Conservation (phyloP, 2,888 invertebrate genomes). For the Argynnis bischoffii region DNA sequence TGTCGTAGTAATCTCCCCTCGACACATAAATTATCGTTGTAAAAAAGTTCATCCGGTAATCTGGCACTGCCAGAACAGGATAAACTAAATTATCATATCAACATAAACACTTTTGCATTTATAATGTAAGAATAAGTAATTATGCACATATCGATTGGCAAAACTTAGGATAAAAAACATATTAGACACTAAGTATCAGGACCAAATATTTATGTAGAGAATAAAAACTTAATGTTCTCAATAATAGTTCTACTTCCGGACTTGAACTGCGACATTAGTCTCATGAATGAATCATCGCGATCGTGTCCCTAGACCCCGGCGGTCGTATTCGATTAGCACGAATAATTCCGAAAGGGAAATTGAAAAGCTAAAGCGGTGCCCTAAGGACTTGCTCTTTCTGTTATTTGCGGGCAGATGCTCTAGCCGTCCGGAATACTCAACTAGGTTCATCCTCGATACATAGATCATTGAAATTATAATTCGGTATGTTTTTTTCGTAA, state of each 20-base stretch:
- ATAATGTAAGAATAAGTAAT: too few relatives aligned
- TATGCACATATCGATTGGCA: too few relatives aligned
- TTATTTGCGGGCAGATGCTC: conserved; percentile 74
- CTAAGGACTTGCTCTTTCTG: conserved; percentile 81
- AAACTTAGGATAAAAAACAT: too few relatives aligned
- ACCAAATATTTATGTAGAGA: neutral
- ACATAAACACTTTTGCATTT: too few relatives aligned
- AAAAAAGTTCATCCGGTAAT: too few relatives aligned
- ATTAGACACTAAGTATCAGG: too few relatives aligned
- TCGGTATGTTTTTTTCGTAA: neutral
- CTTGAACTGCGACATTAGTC: conserved; percentile 71
- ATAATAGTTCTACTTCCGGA: conserved; percentile 65
- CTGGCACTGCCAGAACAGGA: too few relatives aligned
- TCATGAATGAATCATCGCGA: conserved; percentile 80
- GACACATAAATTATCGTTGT: too few relatives aligned
- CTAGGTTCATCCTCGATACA: conserved; percentile 55
- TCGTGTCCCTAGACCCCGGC: conserved; percentile 64
- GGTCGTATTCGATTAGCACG: conserved; percentile 81
- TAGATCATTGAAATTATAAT: conserved; percentile 40
- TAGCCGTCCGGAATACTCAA: conserved; percentile 70
- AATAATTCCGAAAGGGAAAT: conserved; percentile 82
- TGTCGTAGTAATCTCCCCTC: too few relatives aligned
- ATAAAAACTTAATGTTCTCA: conserved; percentile 49
- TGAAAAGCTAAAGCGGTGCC: conserved; percentile 81
- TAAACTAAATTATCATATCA: too few relatives aligned